Percentiles rank a stretch among this genome's conserved stretches.
Evolutionary conservation across 2,888 invertebrate genomes (phyloP).

Genomic region (Drosophila histrio): DNA sequence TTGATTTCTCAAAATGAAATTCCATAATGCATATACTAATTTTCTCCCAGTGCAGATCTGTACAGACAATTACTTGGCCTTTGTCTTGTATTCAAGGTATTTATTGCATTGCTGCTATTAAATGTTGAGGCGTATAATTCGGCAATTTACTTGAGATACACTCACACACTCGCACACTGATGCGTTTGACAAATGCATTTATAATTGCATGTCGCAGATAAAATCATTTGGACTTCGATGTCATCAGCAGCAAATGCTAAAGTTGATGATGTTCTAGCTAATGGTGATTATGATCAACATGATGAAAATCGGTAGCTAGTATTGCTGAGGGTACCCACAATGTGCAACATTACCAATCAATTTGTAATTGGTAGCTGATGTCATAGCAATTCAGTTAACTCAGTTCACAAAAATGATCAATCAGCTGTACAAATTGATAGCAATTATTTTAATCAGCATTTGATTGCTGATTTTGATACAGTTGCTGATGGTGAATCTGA

Average conservation of each 20-base stretch:
- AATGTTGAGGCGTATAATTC: conserved; percentile 41
- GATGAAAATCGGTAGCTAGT: conserved; percentile 6
- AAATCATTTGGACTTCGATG: conserved; percentile 27
- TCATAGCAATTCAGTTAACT: conserved; percentile 12
- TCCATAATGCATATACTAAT: neutral
- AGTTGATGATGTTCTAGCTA: neutral
- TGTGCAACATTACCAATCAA: conserved; percentile 36
- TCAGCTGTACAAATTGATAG: conserved; percentile 33
- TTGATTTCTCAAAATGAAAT: neutral
- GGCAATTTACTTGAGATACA: conserved; percentile 18
- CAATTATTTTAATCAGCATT: conserved; percentile 47
- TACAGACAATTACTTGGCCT: neutral
- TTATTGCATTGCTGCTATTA: conserved; percentile 53
- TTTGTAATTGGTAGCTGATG: conserved; percentile 56
- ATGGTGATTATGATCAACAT: conserved; percentile 10
- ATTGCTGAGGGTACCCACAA: conserved; percentile 8
- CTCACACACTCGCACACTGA: neutral
- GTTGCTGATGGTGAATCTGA: neutral
- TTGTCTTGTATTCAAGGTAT: conserved; percentile 19
- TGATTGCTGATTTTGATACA: conserved; percentile 29
- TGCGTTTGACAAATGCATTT: conserved; percentile 64
- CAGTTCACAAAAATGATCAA: conserved; percentile 9
- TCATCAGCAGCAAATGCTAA: conserved; percentile 16
- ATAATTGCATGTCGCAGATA: conserved; percentile 66
- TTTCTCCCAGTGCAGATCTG: conserved; percentile 3